Evolutionary conservation across 2,797 vertebrate genomes (phyloP).

Genomic region (Pseudomugil tenellus): DNA sequence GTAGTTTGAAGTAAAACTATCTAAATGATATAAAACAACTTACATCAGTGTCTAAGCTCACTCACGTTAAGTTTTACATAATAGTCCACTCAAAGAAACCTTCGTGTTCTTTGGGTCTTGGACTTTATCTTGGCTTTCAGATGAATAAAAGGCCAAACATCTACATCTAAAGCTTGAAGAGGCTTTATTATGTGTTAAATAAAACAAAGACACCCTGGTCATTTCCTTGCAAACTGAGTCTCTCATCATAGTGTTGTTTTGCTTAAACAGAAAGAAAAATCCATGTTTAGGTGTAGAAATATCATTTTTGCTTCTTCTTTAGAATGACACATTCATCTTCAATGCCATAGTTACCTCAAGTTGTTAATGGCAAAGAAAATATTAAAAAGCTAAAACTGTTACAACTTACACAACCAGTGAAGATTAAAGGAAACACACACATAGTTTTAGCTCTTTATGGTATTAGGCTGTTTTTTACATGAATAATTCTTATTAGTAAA

Average conservation of each 20-base stretch:
- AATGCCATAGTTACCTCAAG: background rate
- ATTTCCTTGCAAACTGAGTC: too few relatives aligned
- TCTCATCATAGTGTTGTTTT: background rate
- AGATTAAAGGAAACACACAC: background rate
- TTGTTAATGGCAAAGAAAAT: background rate
- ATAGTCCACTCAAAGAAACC: background rate
- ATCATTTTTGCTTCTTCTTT: background rate
- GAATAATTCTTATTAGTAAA: too few relatives aligned
- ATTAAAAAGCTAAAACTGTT: slow-evolving; percentile 12
- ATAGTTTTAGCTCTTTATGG: too few relatives aligned
- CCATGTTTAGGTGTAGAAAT: background rate
- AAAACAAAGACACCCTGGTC: slow-evolving; percentile 12
- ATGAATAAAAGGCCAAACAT: background rate
- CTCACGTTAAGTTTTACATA: slow-evolving; percentile 32
- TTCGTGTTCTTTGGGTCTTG: background rate
- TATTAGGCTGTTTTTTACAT: too few relatives aligned
- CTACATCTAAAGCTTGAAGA: background rate
- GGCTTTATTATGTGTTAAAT: background rate
- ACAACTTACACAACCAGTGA: slow-evolving; percentile 1
- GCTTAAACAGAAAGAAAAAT: background rate
- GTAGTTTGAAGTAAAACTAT: slow-evolving; percentile 43
- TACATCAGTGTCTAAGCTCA: slow-evolving; percentile 40
- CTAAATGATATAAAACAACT: slow-evolving; percentile 40
- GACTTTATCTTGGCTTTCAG: slow-evolving; percentile 17
- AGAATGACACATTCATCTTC: slow-evolving; percentile 5